Evolutionary conservation across 2,797 vertebrate genomes (phyloP).

Genomic region (Chiloscyllium punctatum): DNA sequence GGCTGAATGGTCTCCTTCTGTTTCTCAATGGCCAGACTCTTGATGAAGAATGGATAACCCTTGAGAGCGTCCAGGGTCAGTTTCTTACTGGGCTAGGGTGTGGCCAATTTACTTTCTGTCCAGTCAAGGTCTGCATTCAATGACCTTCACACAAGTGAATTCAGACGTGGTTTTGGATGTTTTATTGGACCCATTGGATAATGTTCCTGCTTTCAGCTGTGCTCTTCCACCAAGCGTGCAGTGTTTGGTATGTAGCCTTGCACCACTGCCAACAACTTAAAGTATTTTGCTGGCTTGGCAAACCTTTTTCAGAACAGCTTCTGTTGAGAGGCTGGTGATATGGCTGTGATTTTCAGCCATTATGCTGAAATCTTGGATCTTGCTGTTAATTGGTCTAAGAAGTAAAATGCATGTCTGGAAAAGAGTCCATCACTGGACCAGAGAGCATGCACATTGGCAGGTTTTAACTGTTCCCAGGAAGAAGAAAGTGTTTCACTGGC

Average conservation of each 20-base stretch:
- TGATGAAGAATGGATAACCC: background rate
- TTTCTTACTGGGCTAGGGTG: too few relatives aligned
- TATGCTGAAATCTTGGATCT: background rate
- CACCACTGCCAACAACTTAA: background rate
- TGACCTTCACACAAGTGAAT: background rate
- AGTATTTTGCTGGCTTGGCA: background rate
- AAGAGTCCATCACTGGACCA: background rate
- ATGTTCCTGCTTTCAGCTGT: background rate
- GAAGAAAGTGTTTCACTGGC: background rate
- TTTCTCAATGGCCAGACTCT: background rate
- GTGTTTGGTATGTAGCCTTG: background rate
- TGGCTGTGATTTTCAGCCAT: background rate
- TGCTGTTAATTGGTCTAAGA: conserved; percentile 14
- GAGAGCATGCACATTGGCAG: background rate
- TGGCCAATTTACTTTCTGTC: background rate
- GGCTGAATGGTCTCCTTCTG: background rate
- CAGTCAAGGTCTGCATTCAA: background rate
- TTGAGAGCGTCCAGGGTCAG: background rate
- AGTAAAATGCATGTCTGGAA: conserved; percentile 22
- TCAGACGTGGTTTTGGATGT: background rate
- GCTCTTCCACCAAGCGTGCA: background rate
- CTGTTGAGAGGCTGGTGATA: background rate
- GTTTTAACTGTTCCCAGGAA: background rate
- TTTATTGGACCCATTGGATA: background rate
- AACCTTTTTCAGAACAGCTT: background rate